Percentiles rank a stretch among this genome's conserved stretches.
phyloP scores from a whole-genome alignment of 2,888 invertebrate genomes.

The Tetanocera ferruginea region DNA sequence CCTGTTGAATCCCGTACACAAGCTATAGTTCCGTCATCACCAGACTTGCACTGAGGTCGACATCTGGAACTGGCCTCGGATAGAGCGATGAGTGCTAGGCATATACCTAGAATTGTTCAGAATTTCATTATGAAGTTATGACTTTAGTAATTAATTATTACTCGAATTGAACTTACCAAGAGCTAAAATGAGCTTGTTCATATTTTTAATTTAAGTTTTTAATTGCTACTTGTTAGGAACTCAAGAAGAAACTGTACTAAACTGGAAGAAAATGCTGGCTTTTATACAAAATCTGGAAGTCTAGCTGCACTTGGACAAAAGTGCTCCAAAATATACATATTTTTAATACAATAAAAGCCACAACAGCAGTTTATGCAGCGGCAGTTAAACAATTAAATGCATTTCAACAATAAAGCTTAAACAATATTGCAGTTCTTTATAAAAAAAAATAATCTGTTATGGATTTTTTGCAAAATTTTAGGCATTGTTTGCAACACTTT shows the following conservation, averaged over 20 bases:
- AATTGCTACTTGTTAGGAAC: not conserved
- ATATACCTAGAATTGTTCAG: not conserved
- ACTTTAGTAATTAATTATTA: not conserved
- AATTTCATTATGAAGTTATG: not conserved
- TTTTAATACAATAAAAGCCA: too few species aligned
- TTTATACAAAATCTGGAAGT: not conserved
- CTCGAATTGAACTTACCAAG: not conserved
- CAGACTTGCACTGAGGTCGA: constrained; percentile 7
- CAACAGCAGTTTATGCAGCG: too few species aligned
- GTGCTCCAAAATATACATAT: too few species aligned
- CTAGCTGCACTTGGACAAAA: not conserved
- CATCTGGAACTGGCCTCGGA: constrained; percentile 5
- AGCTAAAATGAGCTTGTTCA: not conserved
- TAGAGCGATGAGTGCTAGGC: not conserved
- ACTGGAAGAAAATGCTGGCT: not conserved
- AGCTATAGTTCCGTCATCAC: not conserved
- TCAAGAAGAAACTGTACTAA: not conserved
- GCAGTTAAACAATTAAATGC: too few species aligned
- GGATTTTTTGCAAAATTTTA: too few species aligned
- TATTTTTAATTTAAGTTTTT: not conserved
- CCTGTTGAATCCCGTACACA: constrained; percentile 18
- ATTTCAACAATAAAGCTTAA: too few species aligned
- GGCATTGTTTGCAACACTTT: too few species aligned
- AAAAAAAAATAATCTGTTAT: too few species aligned
- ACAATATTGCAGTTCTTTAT: too few species aligned